Evolutionary conservation across 2,888 invertebrate genomes (phyloP).

Genomic region (Calliphora vomitoria): DNA sequence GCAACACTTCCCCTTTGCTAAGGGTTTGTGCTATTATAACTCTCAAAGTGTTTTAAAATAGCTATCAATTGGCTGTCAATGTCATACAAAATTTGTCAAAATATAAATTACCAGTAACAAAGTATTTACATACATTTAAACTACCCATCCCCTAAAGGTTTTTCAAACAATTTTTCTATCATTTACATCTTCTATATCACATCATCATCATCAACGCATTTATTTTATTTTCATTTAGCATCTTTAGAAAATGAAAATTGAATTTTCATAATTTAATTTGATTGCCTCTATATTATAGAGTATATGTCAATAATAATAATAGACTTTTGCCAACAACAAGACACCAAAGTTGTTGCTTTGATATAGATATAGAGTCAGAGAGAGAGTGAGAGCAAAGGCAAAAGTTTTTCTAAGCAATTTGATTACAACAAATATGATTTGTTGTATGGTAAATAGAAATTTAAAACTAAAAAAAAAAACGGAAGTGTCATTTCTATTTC

Average conservation of each 20-base stretch:
- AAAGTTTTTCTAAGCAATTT: conserved; percentile 69
- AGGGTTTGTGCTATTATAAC: not conserved
- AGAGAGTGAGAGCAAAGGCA: not conserved
- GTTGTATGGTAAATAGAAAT: conserved; percentile 49
- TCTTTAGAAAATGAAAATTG: conserved; percentile 71
- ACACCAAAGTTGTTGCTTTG: conserved; percentile 33
- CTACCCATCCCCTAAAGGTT: not conserved
- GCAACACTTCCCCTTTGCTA: conserved; percentile 14
- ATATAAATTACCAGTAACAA: conserved; percentile 52
- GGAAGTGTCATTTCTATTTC: conserved; percentile 30
- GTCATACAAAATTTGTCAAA: conserved; percentile 61
- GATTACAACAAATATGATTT: conserved; percentile 49
- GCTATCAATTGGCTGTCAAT: conserved; percentile 69
- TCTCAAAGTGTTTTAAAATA: conserved; percentile 43
- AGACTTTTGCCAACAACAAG: conserved; percentile 2
- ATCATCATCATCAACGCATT: conserved; percentile 52
- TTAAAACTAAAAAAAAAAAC: conserved; percentile 14
- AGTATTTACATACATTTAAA: not conserved
- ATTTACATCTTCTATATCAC: conserved; percentile 5
- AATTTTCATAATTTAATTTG: conserved; percentile 74
- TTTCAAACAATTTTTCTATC: not conserved
- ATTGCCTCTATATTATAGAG: conserved; percentile 52
- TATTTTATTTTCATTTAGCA: conserved; percentile 66
- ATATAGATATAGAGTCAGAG: conserved; percentile 1
- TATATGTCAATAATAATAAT: conserved; percentile 57